Evolutionary conservation across 2,797 vertebrate species (phyloP), one percentile per base, ranked within the genome.

Genomic region (Acipenser transmontanus): DNA sequence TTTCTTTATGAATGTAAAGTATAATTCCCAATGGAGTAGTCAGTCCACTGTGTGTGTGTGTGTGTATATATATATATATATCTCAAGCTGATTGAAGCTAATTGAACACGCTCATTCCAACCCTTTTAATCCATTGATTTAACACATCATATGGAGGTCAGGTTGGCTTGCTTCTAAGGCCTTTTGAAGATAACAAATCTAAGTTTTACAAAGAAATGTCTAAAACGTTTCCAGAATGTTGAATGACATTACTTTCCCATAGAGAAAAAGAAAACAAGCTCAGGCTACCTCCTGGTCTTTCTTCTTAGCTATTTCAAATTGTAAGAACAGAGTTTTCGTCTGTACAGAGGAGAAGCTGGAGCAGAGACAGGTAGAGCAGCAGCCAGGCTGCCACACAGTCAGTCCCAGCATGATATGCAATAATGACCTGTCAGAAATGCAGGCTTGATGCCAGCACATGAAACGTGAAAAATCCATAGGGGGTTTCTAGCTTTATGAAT

Each of bases 351-450:
- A 59, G 66, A 2, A 66, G 50, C 51, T 64, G 59, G 69, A 66
- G 69, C 4, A 6, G 50, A 72, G 69, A 74, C 71, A 68, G 69
- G 69, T 49, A 70, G 34, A 34, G 34, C 34, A 34, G 34, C 34
- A 34, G 34, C 34, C 34, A 68, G 61, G 7, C 0, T 49, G 69
- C 67, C 11, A 1, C 61, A 62, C 78, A 76, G 81, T 79, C 61
- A 77, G 75, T 81, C 89, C 79, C 89, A 84, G 89, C 85, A 71
- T 84, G 91, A 87, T 77, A 76, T 62, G 74, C 82, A 84, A 84
- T 93, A 93, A 93, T 92, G 91, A 94, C 88, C 91, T 92, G 91
- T 88, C 91, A 92, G 85, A 82, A 84, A 87, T 75, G 81, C 79
- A 84, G 84, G 75, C 81, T 72, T 67, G 74, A 73, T 70, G 76